Evolutionary conservation across 2,888 invertebrate genomes (phyloP), one percentile per base, ranked within the genome.

Genomic region (Thalpophila matura): DNA sequence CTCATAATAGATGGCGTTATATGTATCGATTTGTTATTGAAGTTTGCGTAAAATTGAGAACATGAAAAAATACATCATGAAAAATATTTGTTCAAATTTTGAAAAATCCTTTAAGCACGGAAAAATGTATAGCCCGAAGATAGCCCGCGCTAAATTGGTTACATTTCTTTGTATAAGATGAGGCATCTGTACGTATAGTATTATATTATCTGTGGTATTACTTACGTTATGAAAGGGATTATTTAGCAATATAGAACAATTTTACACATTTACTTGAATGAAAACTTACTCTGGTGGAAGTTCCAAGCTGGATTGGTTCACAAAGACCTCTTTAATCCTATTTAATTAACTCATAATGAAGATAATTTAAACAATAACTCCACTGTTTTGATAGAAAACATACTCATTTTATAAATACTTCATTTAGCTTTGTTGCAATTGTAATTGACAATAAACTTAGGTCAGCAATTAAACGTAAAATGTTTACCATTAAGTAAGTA

Each of bases 201-300:
- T n/a, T n/a, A n/a, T n/a, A n/a, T n/a, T n/a, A n/a, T n/a, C n/a
- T n/a, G n/a, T n/a, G n/a, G n/a, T n/a, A n/a, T n/a, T n/a, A n/a
- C n/a, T n/a, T 58, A 58, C 45, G 14, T 29, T 7, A 45, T 22
- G 6, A 46, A 7, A 38, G 7, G 4, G 6, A 18, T 42, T 26
- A 40, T 42, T 43, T 9, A 26, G 31, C 20, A 26, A 7, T 7
- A 24, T 9, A 45, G 7, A 47, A 40, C 9, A 24, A 26, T 20
- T 60, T 46, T n/a, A 26, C 14, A 31, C 37, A 31, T 31, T 27
- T 29, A 66, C n/a, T 49, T 31, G 1, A 49, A 27, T 46, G 18
- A 40, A 67, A 18, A 63, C 68, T 63, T 58, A 68, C 63, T 63
- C 35, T 26, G 64, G 45, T 22, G 68, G 14, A 27, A 42, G 42